phyloP scores from a whole-genome alignment of 2,888 invertebrate genomes.

The Chorisops tibialis region DNA sequence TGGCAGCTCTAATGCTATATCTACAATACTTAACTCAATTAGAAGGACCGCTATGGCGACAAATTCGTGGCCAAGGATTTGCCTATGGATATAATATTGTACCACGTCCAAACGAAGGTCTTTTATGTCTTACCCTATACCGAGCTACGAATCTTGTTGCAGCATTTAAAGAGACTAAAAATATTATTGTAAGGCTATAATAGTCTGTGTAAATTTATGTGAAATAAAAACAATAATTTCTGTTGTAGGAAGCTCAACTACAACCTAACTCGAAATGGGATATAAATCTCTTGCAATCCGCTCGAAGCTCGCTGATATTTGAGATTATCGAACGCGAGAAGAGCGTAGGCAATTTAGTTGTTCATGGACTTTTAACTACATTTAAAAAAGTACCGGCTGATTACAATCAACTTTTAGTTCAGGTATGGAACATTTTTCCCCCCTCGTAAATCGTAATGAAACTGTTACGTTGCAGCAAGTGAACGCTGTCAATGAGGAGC shows the following conservation, averaged over 20 bases:
- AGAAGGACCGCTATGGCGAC: constrained; percentile 79
- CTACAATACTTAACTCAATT: constrained; percentile 72
- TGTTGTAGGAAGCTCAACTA: constrained; percentile 27
- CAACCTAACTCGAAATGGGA: constrained; percentile 58
- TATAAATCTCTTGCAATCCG: constrained; percentile 72
- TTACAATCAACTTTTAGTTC: constrained; percentile 54
- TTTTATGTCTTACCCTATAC: constrained; percentile 69
- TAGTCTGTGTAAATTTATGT: background rate
- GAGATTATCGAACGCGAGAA: constrained; percentile 79
- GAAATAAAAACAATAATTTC: constrained; percentile 17
- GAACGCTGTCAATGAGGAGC: constrained; percentile 62
- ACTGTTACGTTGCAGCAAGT: constrained; percentile 52
- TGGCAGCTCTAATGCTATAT: constrained; percentile 73
- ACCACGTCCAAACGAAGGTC: constrained; percentile 63
- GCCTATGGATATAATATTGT: constrained; percentile 74
- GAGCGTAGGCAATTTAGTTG: constrained; percentile 70
- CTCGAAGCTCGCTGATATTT: constrained; percentile 82
- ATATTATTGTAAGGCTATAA: constrained; percentile 61
- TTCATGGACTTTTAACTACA: constrained; percentile 69
- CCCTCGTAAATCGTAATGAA: background rate
- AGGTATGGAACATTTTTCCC: too few relatives aligned
- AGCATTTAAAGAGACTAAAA: constrained; percentile 74
- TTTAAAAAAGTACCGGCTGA: constrained; percentile 64
- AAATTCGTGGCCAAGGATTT: constrained; percentile 81
- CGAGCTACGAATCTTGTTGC: constrained; percentile 73